Evolutionary conservation across 64 coral and sea anemone genomes (phyloP).

Genomic region (Astreopora myriophthalma): DNA sequence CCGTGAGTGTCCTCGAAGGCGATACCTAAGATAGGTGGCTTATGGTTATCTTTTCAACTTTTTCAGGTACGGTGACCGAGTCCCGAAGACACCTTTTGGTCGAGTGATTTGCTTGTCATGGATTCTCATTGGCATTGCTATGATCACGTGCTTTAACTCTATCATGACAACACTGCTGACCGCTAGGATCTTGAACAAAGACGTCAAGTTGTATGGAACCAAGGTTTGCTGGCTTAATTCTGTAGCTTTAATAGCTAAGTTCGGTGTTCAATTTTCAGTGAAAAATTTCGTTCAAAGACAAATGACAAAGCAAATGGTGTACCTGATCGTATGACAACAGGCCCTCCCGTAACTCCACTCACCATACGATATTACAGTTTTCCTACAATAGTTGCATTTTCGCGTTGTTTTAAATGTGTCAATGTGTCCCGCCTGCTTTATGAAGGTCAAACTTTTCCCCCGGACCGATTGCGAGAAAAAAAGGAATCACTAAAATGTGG

Average conservation of each 20-base stretch:
- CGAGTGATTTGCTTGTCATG: conserved; percentile 73
- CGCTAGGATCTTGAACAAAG: conserved; percentile 75
- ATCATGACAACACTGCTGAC: conserved; percentile 85
- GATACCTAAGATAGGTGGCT: not conserved
- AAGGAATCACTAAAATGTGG: too few species aligned
- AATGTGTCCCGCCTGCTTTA: too few species aligned
- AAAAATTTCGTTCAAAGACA: not conserved
- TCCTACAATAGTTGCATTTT: too few species aligned
- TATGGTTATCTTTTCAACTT: not conserved
- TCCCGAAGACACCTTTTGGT: conserved; percentile 61
- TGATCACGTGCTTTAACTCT: conserved; percentile 85
- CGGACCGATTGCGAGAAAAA: too few species aligned
- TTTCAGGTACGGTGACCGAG: conserved; percentile 80
- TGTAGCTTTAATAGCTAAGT: not conserved
- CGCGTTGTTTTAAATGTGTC: too few species aligned
- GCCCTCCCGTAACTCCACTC: too few species aligned
- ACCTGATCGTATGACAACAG: too few species aligned
- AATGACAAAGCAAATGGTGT: not conserved
- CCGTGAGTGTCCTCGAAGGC: too few species aligned
- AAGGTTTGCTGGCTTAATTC: conserved; percentile 28
- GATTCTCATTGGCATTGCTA: conserved; percentile 72
- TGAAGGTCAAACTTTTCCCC: too few species aligned
- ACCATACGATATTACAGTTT: too few species aligned
- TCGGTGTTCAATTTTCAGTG: not conserved
- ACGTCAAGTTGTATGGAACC: conserved; percentile 79